phyloP scores from a whole-genome alignment of 2,888 invertebrate species.

The Bombylius discolor region DNA sequence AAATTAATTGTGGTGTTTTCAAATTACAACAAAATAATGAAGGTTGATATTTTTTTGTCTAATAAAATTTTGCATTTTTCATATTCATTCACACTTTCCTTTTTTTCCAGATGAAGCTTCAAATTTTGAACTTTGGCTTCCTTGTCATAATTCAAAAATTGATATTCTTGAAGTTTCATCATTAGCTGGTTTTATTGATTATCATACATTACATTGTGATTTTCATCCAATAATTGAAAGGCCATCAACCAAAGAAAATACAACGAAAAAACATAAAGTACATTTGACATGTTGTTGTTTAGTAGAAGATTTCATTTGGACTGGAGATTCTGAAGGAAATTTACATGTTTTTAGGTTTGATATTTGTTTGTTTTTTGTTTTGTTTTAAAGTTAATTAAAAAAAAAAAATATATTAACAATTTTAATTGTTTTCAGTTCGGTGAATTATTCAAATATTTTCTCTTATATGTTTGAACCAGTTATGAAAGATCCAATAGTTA shows the following conservation, averaged over 20 bases:
- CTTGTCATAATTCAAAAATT: constrained; percentile 50
- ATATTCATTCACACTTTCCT: not conserved
- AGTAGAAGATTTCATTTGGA: constrained; percentile 69
- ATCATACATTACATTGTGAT: constrained; percentile 37
- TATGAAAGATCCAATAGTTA: constrained; percentile 50
- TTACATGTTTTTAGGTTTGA: constrained; percentile 66
- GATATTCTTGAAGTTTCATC: constrained; percentile 46
- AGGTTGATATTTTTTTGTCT: constrained; percentile 25
- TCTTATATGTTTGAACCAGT: constrained; percentile 56
- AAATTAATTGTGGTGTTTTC: constrained; percentile 48
- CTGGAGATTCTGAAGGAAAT: constrained; percentile 77
- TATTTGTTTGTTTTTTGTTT: not conserved
- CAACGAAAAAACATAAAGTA: not conserved
- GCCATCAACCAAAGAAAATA: not conserved
- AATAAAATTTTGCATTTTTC: not conserved
- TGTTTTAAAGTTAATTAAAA: not conserved
- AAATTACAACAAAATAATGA: constrained; percentile 32
- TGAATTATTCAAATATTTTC: constrained; percentile 45
- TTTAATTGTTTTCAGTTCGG: constrained; percentile 31
- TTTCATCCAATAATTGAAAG: not conserved
- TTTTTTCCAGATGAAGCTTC: constrained; percentile 38
- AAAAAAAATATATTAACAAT: too few relatives aligned
- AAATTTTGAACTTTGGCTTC: constrained; percentile 64
- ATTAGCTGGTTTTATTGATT: constrained; percentile 47
- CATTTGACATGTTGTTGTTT: constrained; percentile 41